Percentiles rank a stretch among this genome's conserved stretches.
Evolutionary conservation across 2,797 vertebrate genomes (phyloP).

Genomic region (Agapornis canus): DNA sequence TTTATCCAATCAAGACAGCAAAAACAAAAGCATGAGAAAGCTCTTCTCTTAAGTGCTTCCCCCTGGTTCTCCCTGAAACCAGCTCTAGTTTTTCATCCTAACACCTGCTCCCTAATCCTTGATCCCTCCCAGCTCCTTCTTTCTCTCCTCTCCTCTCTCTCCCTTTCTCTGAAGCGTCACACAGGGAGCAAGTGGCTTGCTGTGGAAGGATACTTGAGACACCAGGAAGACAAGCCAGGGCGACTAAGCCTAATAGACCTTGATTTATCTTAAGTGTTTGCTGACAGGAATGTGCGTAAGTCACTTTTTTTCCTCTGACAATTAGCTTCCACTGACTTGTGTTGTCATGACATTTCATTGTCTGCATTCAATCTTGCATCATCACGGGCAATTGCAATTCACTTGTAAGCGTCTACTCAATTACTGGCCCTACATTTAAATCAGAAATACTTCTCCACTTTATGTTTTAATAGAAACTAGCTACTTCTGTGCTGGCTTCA

Average conservation of each 20-base stretch:
- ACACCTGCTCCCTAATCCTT: neutral
- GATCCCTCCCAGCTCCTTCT: neutral
- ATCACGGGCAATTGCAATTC: neutral
- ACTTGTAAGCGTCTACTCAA: neutral
- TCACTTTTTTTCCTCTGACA: neutral
- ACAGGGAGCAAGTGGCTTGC: neutral
- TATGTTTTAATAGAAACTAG: neutral
- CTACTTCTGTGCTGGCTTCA: neutral
- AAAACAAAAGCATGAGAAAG: neutral
- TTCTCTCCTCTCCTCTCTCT: neutral
- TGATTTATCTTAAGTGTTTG: neutral
- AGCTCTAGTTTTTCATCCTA: neutral
- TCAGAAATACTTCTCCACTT: neutral
- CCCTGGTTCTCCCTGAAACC: neutral
- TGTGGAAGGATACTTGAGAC: neutral
- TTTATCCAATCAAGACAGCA: constrained; percentile 34
- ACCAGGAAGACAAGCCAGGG: neutral
- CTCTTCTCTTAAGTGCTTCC: neutral
- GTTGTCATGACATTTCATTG: neutral
- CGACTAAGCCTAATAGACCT: neutral
- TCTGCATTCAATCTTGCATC: neutral
- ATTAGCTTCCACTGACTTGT: neutral
- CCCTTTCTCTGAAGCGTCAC: neutral
- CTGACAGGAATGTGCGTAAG: neutral
- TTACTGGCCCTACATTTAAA: neutral